Evolutionary conservation across 2,113 vertebrate species (phyloP).

Genomic region (Willisornis vidua): DNA sequence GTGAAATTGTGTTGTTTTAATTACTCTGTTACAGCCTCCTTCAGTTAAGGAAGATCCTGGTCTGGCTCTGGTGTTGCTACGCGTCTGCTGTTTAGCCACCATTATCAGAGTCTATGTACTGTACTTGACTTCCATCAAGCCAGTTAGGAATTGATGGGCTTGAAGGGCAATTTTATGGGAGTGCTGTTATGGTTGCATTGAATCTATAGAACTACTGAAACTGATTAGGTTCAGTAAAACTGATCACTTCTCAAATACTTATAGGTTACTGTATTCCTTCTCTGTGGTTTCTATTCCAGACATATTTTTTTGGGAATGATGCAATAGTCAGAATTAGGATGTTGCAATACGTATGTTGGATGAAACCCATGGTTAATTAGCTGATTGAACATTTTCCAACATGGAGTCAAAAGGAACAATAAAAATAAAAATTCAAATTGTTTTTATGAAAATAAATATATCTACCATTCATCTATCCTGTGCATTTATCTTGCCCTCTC

Average conservation of each 20-base stretch:
- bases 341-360: not conserved
- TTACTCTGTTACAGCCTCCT: not conserved
- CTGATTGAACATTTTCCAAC: not conserved
- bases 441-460: not conserved
- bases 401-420: not conserved
- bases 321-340: not conserved
- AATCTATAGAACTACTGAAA: not conserved
- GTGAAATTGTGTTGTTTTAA: rapidly evolving
- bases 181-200: not conserved
- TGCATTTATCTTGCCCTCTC: not conserved
- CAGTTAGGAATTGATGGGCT: not conserved
- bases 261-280: not conserved
- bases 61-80: not conserved
- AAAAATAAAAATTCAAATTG: not conserved
- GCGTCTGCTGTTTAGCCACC: not conserved
- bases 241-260: not conserved
- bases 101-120: not conserved
- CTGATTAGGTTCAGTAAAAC: not conserved
- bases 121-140: not conserved
- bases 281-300: not conserved
- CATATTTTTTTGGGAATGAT: not conserved
- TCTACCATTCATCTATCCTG: not conserved
- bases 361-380: not conserved
- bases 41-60: not conserved
- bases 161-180: not conserved